These are phyloP conservation scores for Agrilus mali DNA, from an alignment of 2,888 invertebrate species.

Conservation along the genomic window DNA sequence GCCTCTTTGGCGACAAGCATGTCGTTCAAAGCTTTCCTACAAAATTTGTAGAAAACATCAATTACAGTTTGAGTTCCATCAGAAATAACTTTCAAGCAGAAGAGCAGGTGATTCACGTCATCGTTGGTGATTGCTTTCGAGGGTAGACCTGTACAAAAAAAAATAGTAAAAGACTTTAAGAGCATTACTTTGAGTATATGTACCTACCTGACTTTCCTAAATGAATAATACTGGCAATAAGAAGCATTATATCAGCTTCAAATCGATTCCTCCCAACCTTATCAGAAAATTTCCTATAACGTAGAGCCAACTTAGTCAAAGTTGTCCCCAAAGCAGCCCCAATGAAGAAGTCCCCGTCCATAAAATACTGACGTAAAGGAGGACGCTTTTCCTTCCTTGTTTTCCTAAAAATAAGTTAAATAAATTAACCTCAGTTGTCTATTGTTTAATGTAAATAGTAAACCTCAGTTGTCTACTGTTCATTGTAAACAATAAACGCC, in stretches of 20 bases:
- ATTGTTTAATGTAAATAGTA: too few relatives aligned
- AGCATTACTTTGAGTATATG: background rate
- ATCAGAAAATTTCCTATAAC: conserved; percentile 43
- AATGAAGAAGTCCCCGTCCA: conserved; percentile 93
- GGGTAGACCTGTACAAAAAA: conserved; percentile 37
- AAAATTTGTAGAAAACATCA: conserved; percentile 59
- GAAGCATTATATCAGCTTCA: conserved; percentile 74
- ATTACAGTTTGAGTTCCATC: conserved; percentile 54
- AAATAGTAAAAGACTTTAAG: conserved; percentile 1
- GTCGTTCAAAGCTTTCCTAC: conserved; percentile 63
- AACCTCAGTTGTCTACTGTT: conserved; percentile 1
- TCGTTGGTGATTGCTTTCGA: conserved; percentile 86
- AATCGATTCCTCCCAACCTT: conserved; percentile 42
- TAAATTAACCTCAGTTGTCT: conserved; percentile 1
- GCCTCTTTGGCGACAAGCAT: conserved; percentile 73
- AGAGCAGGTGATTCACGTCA: conserved; percentile 78
- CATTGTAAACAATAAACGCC: too few relatives aligned
- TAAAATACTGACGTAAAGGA: conserved; percentile 73
- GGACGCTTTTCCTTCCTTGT: conserved; percentile 60
- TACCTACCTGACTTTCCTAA: conserved; percentile 63
- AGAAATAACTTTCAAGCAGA: conserved; percentile 64
- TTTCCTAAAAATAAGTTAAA: conserved; percentile 34
- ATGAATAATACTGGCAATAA: conserved; percentile 76
- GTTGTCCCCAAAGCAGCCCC: conserved; percentile 86
- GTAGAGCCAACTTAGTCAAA: conserved; percentile 78